phyloP scores from a whole-genome alignment of 2,113 vertebrate genomes.

The Acanthochromis polyacanthus region DNA sequence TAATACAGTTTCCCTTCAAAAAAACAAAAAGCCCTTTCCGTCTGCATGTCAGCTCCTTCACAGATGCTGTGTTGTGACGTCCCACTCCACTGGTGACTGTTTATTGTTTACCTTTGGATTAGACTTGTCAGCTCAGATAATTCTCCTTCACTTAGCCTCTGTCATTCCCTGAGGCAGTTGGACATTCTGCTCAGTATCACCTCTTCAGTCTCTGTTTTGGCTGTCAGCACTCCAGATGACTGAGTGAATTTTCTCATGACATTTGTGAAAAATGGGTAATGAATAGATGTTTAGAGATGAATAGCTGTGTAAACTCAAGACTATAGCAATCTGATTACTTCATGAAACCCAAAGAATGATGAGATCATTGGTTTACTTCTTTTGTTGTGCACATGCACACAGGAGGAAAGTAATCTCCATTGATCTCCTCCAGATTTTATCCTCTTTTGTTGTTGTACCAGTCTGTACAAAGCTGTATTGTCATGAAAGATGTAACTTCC shows the following conservation, averaged over 20 bases:
- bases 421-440: no score
- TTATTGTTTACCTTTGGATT: slow-evolving; percentile 29
- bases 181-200: neutral
- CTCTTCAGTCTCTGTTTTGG: neutral
- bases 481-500: no score
- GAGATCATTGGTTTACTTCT: no score
- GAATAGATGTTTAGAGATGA: neutral
- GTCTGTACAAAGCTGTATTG: no score
- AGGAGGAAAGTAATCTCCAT: no score
- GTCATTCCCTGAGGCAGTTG: slow-evolving; percentile 7
- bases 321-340: neutral
- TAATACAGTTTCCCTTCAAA: no score
- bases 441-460: no score
- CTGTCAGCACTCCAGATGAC: neutral
- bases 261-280: neutral
- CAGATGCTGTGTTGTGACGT: neutral
- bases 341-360: neutral
- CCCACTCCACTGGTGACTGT: neutral
- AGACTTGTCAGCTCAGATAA: neutral
- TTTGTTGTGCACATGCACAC: no score
- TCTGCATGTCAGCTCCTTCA: neutral
- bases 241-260: neutral
- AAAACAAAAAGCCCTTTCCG: no score
- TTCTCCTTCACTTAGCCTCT: slow-evolving; percentile 4
- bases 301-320: neutral